Base-by-base conservation (phyloP, 2,888 invertebrate genomes). In the Caenorhabditis sinica region DNA sequence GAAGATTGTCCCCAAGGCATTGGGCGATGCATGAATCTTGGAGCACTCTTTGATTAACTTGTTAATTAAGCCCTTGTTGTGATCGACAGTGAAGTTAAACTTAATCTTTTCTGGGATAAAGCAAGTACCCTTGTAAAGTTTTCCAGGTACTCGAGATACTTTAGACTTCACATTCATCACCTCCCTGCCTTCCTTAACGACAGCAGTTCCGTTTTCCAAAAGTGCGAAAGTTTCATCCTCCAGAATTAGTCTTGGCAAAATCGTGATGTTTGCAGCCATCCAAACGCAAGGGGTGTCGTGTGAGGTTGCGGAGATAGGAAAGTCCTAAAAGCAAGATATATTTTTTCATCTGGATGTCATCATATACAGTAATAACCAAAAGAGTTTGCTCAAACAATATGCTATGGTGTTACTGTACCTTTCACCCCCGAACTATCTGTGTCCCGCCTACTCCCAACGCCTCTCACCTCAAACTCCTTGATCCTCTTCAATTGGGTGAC, bases 391-490 rank as follows among this genome's bases (percentile, higher is more conserved):
- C n/a, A n/a, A n/a, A n/a, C n/a, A n/a, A n/a, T n/a, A n/a, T n/a
- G n/a, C n/a, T n/a, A n/a, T n/a, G n/a, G n/a, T n/a, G n/a, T n/a
- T n/a, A n/a, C n/a, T n/a, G n/a, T n/a, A n/a, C n/a, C n/a, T n/a
- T n/a, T n/a, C n/a, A n/a, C n/a, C n/a, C n/a, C n/a, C n/a, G n/a
- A n/a, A n/a, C n/a, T n/a, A n/a, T n/a, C n/a, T n/a, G n/a, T n/a
- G n/a, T n/a, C n/a, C n/a, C n/a, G n/a, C n/a, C n/a, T n/a, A n/a
- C n/a, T n/a, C n/a, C n/a, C n/a, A n/a, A n/a, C 9, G 33, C 33
- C 33, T 36, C 49, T 49, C 56, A 56, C 56, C 23, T 56, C 56
- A 56, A 56, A 56, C 2, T 56, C 13, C 28, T 56, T 56, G 28
- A 25, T 20, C 13, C 1, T 56, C 28, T 8, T 23, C 28, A 56